These are phyloP conservation scores for Lepisosteus oculatus DNA, from an alignment of 2,113 vertebrate genomes.

Conservation along the genomic window DNA sequence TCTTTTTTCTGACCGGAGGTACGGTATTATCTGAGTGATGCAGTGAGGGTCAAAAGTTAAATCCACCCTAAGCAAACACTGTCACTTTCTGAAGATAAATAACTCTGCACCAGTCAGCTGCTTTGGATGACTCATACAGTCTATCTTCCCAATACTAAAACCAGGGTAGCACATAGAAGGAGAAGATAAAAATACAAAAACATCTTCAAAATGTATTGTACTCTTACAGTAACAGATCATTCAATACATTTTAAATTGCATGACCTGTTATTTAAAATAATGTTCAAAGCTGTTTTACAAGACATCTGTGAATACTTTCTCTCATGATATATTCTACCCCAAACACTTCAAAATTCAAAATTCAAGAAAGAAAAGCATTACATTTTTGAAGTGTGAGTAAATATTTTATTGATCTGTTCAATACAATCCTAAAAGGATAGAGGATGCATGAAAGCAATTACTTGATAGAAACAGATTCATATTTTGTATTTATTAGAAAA, in stretches of 20 bases:
- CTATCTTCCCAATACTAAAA: not conserved
- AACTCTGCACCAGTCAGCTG: conserved; percentile 63
- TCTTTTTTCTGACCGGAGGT: not conserved
- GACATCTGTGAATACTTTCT: conserved; percentile 13
- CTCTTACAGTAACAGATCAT: not conserved
- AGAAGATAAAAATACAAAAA: too few species aligned
- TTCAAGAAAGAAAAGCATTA: conserved; percentile 35
- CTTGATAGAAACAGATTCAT: not conserved
- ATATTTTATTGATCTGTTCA: conserved; percentile 51
- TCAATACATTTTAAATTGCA: conserved; percentile 6
- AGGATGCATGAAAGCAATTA: conserved; percentile 10
- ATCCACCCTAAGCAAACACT: too few species aligned
- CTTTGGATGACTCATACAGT: conserved; percentile 29
- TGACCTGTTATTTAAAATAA: conserved; percentile 19
- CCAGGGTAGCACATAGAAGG: not conserved
- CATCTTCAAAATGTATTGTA: too few species aligned
- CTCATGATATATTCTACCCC: conserved; percentile 19
- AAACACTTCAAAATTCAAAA: conserved; percentile 21
- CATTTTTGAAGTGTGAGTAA: conserved; percentile 48
- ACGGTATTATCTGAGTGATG: not conserved
- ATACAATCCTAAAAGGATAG: conserved; percentile 39
- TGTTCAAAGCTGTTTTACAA: conserved; percentile 16
- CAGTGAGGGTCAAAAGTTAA: conserved; percentile 21
- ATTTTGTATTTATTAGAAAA: too few species aligned
- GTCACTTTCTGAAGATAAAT: conserved; percentile 30